phyloP scores from a whole-genome alignment of 2,888 invertebrate species.

The Thereva nobilitata region DNA sequence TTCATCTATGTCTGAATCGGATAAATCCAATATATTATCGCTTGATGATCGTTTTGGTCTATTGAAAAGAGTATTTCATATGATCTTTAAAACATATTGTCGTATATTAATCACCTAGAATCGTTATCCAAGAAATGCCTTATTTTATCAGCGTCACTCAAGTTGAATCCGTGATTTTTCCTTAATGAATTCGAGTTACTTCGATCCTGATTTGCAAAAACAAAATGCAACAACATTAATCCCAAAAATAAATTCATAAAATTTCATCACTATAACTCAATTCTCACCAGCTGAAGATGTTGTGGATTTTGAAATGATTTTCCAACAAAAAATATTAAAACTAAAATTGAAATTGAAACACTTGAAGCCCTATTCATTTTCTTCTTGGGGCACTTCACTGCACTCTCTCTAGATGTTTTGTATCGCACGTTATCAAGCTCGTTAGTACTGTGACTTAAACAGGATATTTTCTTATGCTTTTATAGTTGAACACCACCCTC shows the following conservation, averaged over 20 bases:
- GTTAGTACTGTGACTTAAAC: conserved; percentile 14
- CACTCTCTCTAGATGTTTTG: background rate
- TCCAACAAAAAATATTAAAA: conserved; percentile 3
- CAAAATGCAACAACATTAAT: conserved; percentile 1
- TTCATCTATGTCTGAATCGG: conserved; percentile 17
- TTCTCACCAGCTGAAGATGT: conserved; percentile 4
- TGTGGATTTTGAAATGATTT: conserved; percentile 15
- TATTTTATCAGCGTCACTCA: background rate
- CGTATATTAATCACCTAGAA: background rate
- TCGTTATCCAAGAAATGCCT: conserved; percentile 9
- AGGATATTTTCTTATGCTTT: background rate
- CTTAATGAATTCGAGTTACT: background rate
- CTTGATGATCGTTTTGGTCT: conserved; percentile 25
- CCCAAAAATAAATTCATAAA: too few relatives aligned
- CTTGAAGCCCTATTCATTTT: conserved; percentile 10
- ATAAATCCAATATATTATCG: conserved; percentile 3
- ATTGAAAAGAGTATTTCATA: background rate
- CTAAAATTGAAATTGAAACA: background rate
- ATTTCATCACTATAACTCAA: background rate
- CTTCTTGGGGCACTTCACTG: background rate
- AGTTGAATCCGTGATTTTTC: conserved; percentile 4
- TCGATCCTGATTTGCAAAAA: background rate
- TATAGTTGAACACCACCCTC: conserved; percentile 15
- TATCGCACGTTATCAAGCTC: conserved; percentile 4
- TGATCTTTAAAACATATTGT: background rate